A percentile compares a stretch with the other conserved stretches of the same genome.
Evolutionary conservation across 2,113 vertebrate genomes (phyloP).

Genomic region (Alethe castanea): DNA sequence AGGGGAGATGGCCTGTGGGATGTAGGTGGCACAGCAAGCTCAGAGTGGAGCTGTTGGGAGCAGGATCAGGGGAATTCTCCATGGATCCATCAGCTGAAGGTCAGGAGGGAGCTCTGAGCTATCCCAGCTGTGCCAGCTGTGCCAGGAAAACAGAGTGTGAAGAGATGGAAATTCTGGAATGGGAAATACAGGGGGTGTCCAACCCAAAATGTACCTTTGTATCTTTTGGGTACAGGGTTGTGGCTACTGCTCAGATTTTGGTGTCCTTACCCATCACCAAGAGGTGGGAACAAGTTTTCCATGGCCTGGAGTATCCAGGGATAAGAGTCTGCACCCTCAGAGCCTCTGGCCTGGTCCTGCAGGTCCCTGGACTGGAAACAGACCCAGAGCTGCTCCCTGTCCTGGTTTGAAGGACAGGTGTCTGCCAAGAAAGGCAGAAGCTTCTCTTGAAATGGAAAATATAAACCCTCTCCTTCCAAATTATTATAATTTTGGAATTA

Average conservation of each 20-base stretch:
- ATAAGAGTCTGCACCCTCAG: background rate
- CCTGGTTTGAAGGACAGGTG: no score
- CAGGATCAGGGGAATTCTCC: accelerated
- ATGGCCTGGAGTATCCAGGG: background rate
- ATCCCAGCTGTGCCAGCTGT: background rate
- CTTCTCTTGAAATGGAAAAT: no score
- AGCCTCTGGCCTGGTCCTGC: background rate
- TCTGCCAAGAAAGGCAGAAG: no score
- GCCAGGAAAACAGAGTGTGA: background rate
- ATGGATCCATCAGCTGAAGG: background rate
- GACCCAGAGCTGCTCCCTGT: background rate
- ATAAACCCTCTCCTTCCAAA: no score
- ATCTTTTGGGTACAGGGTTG: background rate
- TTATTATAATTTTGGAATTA: no score
- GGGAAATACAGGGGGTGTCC: background rate
- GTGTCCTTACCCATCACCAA: background rate
- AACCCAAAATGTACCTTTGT: background rate
- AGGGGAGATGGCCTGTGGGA: background rate
- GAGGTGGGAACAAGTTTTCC: accelerated
- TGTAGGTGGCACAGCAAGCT: background rate
- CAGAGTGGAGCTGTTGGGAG: background rate
- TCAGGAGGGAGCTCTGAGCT: background rate
- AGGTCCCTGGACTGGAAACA: background rate
- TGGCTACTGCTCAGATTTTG: background rate
- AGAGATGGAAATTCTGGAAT: background rate